These are phyloP conservation scores for Electrona antarctica DNA, from an alignment of 2,113 vertebrate species.

Conservation along the genomic window DNA sequence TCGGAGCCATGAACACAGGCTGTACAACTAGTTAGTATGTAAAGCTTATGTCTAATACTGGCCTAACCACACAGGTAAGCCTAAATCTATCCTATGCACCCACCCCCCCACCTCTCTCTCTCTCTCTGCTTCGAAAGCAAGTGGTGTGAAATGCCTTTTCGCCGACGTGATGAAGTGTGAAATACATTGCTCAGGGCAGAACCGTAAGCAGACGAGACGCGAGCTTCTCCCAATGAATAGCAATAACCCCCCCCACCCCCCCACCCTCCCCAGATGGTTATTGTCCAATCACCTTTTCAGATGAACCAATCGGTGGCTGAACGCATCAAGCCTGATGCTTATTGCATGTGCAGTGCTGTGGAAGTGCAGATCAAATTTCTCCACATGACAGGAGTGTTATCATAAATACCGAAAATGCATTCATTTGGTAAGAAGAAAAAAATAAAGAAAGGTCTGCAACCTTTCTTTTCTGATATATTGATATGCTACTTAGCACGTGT, in stretches of 20 bases:
- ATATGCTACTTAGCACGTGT: background rate
- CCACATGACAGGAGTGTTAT: slow-evolving; percentile 2
- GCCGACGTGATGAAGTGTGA: slow-evolving; percentile 73
- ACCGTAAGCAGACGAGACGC: slow-evolving; percentile 47
- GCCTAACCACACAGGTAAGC: slow-evolving; percentile 59
- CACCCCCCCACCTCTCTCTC: background rate
- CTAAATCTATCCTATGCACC: slow-evolving; percentile 54
- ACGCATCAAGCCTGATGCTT: slow-evolving; percentile 19
- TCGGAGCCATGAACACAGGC: background rate
- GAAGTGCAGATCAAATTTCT: slow-evolving; percentile 26
- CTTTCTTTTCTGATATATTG: background rate
- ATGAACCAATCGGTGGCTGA: slow-evolving; percentile 44
- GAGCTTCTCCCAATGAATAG: slow-evolving; percentile 64
- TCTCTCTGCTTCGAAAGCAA: slow-evolving; percentile 44
- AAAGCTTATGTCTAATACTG: slow-evolving; percentile 27
- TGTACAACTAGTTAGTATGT: background rate
- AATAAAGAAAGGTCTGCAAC: background rate
- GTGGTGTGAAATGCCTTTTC: slow-evolving; percentile 72
- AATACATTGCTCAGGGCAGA: slow-evolving; percentile 66
- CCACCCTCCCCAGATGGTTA: slow-evolving; percentile 60
- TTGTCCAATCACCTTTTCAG: slow-evolving; percentile 63
- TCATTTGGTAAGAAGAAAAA: background rate
- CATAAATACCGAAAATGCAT: background rate
- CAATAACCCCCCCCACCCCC: slow-evolving; percentile 55
- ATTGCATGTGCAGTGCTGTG: slow-evolving; percentile 32